Conservation (phyloP, 1,140 invertebrate species). For the Cotesia chilonis region DNA sequence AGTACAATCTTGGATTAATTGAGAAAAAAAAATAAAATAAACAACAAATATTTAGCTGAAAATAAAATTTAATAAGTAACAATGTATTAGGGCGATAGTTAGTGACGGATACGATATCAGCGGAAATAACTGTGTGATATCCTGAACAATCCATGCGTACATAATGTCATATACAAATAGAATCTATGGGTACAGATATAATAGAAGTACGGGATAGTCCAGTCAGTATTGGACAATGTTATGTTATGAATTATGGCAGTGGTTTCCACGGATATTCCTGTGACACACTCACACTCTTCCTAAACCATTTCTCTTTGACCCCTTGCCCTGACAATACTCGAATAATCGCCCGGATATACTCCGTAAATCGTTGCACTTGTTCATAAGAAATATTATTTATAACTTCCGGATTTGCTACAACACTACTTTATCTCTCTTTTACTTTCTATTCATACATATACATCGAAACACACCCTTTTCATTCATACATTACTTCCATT, state of each 20-base stretch:
- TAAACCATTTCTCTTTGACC: slow-evolving; percentile 22
- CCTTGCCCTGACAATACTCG: slow-evolving; percentile 32
- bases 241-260: slow-evolving; percentile 51
- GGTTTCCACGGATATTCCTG: slow-evolving; percentile 41
- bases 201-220: not conserved
- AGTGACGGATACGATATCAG: slow-evolving; percentile 57
- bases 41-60: no score
- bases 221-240: slow-evolving; percentile 20
- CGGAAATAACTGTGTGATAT: slow-evolving; percentile 58
- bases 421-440: not conserved
- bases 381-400: slow-evolving; percentile 39
- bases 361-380: slow-evolving; percentile 44
- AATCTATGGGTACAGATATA: slow-evolving; percentile 32
- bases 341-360: slow-evolving; percentile 46
- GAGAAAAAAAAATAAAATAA: no score
- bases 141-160: slow-evolving; percentile 51
- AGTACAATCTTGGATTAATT: no score
- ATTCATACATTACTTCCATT: no score
- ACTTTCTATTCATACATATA: no score
- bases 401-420: slow-evolving; percentile 19
- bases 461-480: no score
- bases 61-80: not conserved
- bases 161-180: slow-evolving; percentile 57
- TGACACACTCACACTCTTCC: slow-evolving; percentile 24
- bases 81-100: not conserved